A percentile compares a stretch with the other conserved stretches of the same genome.
Evolutionary conservation across 2,797 vertebrate genomes (phyloP).

Genomic region (Megalops cyprinoides): DNA sequence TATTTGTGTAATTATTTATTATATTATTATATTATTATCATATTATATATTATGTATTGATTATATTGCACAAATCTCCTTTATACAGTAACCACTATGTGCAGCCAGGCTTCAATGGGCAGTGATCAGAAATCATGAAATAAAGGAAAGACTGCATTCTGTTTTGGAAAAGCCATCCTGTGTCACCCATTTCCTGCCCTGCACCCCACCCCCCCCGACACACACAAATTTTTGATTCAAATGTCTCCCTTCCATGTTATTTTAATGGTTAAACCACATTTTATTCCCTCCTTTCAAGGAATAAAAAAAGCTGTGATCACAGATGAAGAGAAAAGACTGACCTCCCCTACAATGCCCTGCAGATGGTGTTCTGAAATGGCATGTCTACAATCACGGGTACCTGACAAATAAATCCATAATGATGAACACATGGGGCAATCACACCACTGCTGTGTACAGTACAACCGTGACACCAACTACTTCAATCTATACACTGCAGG

Average conservation of each 20-base stretch:
- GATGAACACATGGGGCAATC: neutral
- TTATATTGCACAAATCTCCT: too few species aligned
- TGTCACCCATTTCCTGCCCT: too few species aligned
- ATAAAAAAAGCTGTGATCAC: neutral
- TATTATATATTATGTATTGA: too few species aligned
- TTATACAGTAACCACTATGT: too few species aligned
- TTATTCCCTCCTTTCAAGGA: neutral
- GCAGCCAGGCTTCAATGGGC: too few species aligned
- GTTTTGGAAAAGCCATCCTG: too few species aligned
- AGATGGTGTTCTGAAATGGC: neutral
- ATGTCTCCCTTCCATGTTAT: neutral
- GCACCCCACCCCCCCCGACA: neutral
- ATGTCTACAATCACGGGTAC: too few species aligned
- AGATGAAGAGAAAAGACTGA: neutral
- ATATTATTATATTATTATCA: too few species aligned
- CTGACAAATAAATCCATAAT: neutral
- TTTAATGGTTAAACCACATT: neutral
- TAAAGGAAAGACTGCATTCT: too few species aligned
- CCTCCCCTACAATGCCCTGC: neutral
- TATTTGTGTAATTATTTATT: too few species aligned
- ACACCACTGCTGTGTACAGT: neutral
- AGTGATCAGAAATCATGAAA: too few species aligned
- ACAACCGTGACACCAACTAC: neutral
- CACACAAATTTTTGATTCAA: neutral
- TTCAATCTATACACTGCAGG: too few species aligned